phyloP scores from a whole-genome alignment of 1,140 invertebrate genomes.

The Lepidurus packardi region DNA sequence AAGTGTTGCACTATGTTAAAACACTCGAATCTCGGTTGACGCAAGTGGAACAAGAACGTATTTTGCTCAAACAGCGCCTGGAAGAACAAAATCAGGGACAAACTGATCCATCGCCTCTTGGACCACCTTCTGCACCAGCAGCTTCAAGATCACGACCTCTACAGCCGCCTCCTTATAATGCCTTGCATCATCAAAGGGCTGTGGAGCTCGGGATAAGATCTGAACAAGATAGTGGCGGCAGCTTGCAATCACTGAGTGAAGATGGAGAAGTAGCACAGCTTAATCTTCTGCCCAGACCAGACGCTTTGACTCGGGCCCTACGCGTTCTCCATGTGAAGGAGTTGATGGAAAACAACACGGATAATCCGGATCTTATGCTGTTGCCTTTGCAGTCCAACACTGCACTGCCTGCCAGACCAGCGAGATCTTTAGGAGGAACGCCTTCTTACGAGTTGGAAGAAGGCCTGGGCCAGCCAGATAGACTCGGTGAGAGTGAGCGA shows the following conservation, averaged over 20 bases:
- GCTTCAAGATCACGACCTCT: conserved; percentile 40
- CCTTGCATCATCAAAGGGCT: conserved; percentile 45
- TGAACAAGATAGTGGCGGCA: conserved; percentile 31
- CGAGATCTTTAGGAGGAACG: conserved; percentile 38
- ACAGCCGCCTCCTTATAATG: conserved; percentile 42
- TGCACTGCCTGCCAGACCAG: conserved; percentile 39
- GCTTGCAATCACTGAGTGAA: conserved; percentile 37
- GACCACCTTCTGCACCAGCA: conserved; percentile 43
- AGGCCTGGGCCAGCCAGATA: conserved; percentile 40
- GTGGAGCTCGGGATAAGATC: conserved; percentile 44
- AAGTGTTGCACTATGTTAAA: conserved; percentile 75
- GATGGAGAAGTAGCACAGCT: conserved; percentile 35
- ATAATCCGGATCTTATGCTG: conserved; percentile 35
- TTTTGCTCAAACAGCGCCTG: conserved; percentile 45
- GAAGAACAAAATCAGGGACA: conserved; percentile 35
- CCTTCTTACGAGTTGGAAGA: conserved; percentile 38
- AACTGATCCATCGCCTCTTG: conserved; percentile 41
- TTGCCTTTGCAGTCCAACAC: conserved; percentile 36
- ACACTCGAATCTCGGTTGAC: conserved; percentile 77
- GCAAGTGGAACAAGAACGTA: conserved; percentile 74
- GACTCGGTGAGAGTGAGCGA: conserved; percentile 81
- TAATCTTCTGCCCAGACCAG: conserved; percentile 53
- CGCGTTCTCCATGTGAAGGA: conserved; percentile 86
- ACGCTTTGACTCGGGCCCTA: conserved; percentile 81
- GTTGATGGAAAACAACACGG: conserved; percentile 50